Evolutionary conservation across 2,113 vertebrate genomes (phyloP).

Genomic region (Ramphastos sulfuratus): DNA sequence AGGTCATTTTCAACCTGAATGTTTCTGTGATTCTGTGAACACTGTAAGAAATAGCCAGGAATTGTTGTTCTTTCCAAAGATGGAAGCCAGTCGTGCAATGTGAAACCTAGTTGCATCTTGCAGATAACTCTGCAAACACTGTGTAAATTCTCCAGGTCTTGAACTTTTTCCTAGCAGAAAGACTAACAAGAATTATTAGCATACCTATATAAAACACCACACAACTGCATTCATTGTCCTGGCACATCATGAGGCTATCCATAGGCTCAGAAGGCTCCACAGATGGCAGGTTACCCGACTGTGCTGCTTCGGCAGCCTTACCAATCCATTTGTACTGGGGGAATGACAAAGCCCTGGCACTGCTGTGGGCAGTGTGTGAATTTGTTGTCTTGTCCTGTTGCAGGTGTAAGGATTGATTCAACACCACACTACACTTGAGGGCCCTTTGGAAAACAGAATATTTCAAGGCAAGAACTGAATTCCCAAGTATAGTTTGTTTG

Average conservation of each 20-base stretch:
- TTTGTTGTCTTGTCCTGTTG: background rate
- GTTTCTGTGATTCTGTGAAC: background rate
- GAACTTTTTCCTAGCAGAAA: background rate
- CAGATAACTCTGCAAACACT: background rate
- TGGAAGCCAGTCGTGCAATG: background rate
- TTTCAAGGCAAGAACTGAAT: background rate
- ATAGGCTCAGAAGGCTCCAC: background rate
- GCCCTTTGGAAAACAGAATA: background rate
- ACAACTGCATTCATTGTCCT: rapidly evolving
- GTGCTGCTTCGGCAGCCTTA: background rate
- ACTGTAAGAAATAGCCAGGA: background rate
- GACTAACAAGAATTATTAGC: background rate
- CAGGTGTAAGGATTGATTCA: background rate
- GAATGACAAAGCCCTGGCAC: background rate
- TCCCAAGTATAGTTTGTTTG: background rate
- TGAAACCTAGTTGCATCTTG: background rate
- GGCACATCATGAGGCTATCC: background rate
- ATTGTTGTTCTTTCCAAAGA: background rate
- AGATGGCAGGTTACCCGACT: background rate
- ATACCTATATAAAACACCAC: rapidly evolving
- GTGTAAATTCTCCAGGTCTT: background rate
- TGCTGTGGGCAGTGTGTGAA: rapidly evolving
- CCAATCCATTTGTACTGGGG: background rate
- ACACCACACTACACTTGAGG: rapidly evolving
- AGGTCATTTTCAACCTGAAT: too few species aligned